phyloP scores from a whole-genome alignment of 1,140 invertebrate genomes.

The Hetaerina americana region DNA sequence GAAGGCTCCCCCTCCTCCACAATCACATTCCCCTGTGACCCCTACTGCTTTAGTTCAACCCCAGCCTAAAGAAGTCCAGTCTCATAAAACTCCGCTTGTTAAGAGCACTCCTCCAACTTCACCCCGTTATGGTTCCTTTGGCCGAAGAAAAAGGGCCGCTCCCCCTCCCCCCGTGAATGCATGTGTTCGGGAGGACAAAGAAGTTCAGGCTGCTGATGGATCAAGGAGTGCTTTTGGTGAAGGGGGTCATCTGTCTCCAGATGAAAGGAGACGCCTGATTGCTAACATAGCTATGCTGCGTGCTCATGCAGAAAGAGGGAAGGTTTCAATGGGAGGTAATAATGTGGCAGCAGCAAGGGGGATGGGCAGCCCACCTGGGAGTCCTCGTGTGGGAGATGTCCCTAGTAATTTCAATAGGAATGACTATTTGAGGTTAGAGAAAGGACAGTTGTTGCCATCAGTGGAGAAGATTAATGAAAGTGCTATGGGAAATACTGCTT shows the following conservation, averaged over 20 bases:
- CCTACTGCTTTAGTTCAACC: background rate
- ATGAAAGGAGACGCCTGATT: slow-evolving; percentile 17
- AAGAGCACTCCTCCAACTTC: background rate
- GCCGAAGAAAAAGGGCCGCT: slow-evolving; percentile 41
- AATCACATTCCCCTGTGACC: background rate
- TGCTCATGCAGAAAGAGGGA: slow-evolving; percentile 15
- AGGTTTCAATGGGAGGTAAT: background rate
- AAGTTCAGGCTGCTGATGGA: slow-evolving; percentile 5
- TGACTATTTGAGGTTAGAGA: background rate
- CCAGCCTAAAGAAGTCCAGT: background rate
- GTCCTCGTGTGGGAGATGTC: background rate
- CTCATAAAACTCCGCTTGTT: background rate
- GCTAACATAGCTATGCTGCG: slow-evolving; percentile 17
- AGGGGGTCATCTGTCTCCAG: slow-evolving; percentile 10
- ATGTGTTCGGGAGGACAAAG: slow-evolving; percentile 8
- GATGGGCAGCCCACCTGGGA: slow-evolving; percentile 6
- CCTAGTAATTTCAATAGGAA: background rate
- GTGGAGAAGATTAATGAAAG: background rate
- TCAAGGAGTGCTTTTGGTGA: background rate
- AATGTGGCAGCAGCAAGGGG: too few species aligned
- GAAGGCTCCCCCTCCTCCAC: slow-evolving; percentile 52
- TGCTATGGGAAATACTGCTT: background rate
- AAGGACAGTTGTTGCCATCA: background rate
- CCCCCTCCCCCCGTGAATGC: slow-evolving; percentile 38
- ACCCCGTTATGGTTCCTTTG: slow-evolving; percentile 17